Evolutionary conservation across 2,888 invertebrate genomes (phyloP), one percentile per base, ranked within the genome.

Genomic region (Lamellibrachia satsuma): DNA sequence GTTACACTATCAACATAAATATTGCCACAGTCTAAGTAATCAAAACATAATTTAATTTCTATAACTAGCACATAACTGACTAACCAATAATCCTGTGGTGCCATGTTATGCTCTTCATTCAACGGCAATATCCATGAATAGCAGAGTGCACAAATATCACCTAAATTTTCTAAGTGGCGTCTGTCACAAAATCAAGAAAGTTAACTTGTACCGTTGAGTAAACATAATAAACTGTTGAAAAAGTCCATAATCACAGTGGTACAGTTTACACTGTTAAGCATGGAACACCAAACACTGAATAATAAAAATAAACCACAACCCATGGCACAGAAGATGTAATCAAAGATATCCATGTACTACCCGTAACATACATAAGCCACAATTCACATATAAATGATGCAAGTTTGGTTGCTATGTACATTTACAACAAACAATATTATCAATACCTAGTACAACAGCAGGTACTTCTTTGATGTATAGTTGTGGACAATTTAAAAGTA

Each of bases 321-420:
- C 55, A 55, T 39, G 39, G 0, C 39, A 39, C 3, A 55, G 8
- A 55, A 55, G 55, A 55, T 55, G 8, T 9, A 55, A 9, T 55
- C 55, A 55, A 3, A 55, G 7, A 55, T 55, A 6, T 75, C 22
- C 75, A 75, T 75, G 75, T 75, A 22, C 4, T 22, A 75, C 15
- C 75, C 75, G 22, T 75, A 3, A 4, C 75, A 75, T 15, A 75
- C 15, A 75, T 75, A 8, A 60, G 11, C 60, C 60, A 60, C 4
- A 11, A 11, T 15, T 4, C 60, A 60, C 8, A 55, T 55, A 55
- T 2, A 55, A 55, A 55, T 55, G 7, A 55, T 9, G 55, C 9
- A 75, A 75, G 75, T 75, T n/a, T 75, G 75, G 75, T 75, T 75
- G 75, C 75, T 75, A 75, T 75, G 75, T 22, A 75, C 75, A 22